A percentile compares a stretch with the other conserved stretches of the same genome.
These are phyloP conservation scores for Coptotermes formosanus DNA, from an alignment of 1,140 invertebrate genomes.

Conservation along the genomic window DNA sequence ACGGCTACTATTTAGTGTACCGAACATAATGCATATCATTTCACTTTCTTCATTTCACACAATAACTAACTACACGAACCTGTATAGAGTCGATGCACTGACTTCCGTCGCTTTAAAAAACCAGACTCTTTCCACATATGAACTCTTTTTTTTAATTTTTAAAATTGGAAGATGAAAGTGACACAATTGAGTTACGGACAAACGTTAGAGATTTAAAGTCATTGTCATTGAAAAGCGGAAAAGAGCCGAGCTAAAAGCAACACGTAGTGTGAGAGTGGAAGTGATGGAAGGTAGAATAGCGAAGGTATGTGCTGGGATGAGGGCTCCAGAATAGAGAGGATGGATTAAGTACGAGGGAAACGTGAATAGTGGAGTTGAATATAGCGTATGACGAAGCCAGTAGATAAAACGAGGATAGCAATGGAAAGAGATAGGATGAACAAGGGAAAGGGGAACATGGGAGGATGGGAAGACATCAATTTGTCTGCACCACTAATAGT, in stretches of 20 bases:
- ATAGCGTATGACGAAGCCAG: background rate
- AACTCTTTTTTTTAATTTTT: background rate
- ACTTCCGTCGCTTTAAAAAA: background rate
- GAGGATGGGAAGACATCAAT: conserved; percentile 13
- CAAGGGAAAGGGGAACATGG: background rate
- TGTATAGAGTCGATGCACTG: background rate
- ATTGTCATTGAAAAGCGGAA: conserved; percentile 7
- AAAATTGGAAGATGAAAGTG: background rate
- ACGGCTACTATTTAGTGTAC: background rate
- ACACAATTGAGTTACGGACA: background rate
- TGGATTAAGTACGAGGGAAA: too few relatives aligned
- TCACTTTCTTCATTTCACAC: background rate
- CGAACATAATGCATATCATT: background rate
- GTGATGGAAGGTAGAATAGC: background rate
- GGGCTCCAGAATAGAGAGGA: background rate
- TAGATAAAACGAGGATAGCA: background rate
- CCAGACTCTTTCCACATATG: background rate
- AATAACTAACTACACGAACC: background rate
- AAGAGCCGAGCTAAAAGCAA: background rate
- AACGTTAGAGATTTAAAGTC: conserved; percentile 12
- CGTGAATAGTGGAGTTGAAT: too few relatives aligned
- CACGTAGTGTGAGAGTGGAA: background rate
- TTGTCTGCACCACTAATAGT: conserved; percentile 4
- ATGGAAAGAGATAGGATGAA: background rate
- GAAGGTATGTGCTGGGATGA: background rate